Base-by-base conservation (phyloP, 2,113 vertebrate species). In the Lanius collurio region DNA sequence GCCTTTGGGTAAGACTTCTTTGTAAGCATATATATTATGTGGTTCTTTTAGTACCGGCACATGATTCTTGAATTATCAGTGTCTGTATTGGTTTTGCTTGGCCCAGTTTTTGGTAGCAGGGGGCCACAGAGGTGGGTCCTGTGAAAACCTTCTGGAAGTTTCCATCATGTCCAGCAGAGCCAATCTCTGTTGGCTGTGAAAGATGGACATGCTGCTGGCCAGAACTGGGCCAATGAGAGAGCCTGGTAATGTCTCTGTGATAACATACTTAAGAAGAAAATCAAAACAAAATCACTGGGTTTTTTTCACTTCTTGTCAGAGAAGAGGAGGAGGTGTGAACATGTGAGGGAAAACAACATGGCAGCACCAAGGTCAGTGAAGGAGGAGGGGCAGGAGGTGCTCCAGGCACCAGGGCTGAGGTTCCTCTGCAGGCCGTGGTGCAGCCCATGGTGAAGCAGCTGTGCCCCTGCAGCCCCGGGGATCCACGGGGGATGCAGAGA, bases 361-460 rank as follows among this genome's bases (percentile, higher is more conserved):
- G 57, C 0, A 10, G 35, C 56, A 11, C n/a, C n/a, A 26, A 26
- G 57, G n/a, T 37, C n/a, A 59, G 23, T 16, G n/a, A 2, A 35
- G n/a, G 24, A 24, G 22, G n/a, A 35, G 22, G 22, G 22, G 23
- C 1, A 59, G n/a, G 22, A 35, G 33, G 22, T 35, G 56, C 22
- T 59, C 4, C n/a, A 35, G n/a, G 56, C 2, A 2, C 56, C 0
- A 2, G n/a, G 35, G 56, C 56, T 0, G 7, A 59, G 56, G 3
- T 35, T 0, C 10, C n/a, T 24, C 56, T 35, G 56, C 22, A 35
- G 56, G 22, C n/a, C 3, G 7, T 24, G n/a, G 33, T 35, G 22
- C 1, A 24, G 33, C 7, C 56, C 56, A 24, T 10, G 55, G 22
- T 15, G 56, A 35, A 4, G 14, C 14, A 15, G 33, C 8, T 57